phyloP scores from a whole-genome alignment of 2,797 vertebrate genomes.

The Cryptoprocta ferox region DNA sequence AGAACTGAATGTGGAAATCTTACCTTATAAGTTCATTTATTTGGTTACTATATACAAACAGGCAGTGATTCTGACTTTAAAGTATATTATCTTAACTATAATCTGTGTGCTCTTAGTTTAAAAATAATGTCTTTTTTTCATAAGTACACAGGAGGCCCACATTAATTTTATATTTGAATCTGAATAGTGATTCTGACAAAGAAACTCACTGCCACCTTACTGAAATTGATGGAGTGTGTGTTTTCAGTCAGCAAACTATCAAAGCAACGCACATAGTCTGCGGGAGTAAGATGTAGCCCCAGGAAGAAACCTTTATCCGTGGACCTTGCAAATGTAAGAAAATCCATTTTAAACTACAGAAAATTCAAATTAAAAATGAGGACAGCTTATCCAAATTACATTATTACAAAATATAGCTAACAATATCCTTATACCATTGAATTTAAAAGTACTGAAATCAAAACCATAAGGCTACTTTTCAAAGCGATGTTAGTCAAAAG shows the following conservation, averaged over 20 bases:
- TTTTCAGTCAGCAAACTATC: not conserved
- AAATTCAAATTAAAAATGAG: not conserved
- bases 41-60: not conserved
- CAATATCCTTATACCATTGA: not conserved
- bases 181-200: constrained; percentile 17
- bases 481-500: not conserved
- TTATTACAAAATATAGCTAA: not conserved
- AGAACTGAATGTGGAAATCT: not conserved
- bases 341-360: not conserved
- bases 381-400: not conserved
- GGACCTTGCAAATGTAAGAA: not conserved
- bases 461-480: not conserved
- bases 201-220: not conserved
- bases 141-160: not conserved
- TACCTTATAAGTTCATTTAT: not conserved
- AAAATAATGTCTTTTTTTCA: not conserved
- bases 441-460: not conserved
- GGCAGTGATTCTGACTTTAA: not conserved
- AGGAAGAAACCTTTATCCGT: not conserved
- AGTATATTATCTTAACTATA: not conserved
- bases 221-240: not conserved
- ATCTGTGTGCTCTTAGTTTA: constrained; percentile 9
- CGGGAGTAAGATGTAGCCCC: not conserved
- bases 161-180: constrained; percentile 10
- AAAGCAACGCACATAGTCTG: not conserved